phyloP scores from a whole-genome alignment of 2,113 vertebrate genomes.

The Peucedramus taeniatus region DNA sequence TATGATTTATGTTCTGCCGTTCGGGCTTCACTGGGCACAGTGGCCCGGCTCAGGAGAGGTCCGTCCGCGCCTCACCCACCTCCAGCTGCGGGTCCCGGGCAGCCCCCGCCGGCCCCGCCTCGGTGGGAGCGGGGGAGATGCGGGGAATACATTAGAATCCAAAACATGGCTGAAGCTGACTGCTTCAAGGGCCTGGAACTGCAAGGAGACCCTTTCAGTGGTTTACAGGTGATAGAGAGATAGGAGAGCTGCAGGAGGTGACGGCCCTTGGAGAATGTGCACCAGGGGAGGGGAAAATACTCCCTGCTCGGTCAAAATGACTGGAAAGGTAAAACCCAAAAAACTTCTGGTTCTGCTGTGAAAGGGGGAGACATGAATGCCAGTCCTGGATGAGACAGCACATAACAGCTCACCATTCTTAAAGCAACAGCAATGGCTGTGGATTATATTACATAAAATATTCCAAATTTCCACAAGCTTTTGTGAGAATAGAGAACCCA shows the following conservation, averaged over 20 bases:
- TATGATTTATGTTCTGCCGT: rapidly evolving
- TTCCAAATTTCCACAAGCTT: neutral
- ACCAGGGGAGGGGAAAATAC: neutral
- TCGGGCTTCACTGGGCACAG: rapidly evolving
- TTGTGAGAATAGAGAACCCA: neutral
- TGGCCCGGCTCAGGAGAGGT: neutral
- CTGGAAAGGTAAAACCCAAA: neutral
- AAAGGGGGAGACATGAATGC: neutral
- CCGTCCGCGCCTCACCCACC: neutral
- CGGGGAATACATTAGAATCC: rapidly evolving
- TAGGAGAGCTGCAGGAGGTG: neutral
- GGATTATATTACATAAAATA: neutral
- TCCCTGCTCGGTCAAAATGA: neutral
- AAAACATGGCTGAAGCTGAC: rapidly evolving
- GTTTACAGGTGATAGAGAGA: neutral
- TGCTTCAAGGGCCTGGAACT: neutral
- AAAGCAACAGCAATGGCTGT: neutral
- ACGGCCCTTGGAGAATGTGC: neutral
- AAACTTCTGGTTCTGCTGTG: neutral
- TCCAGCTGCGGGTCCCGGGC: neutral
- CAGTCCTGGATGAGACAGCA: neutral
- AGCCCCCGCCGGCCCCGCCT: neutral
- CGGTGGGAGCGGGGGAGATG: too few relatives aligned
- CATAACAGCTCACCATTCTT: neutral
- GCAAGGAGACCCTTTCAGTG: neutral